A percentile compares a stretch with the other conserved stretches of the same genome.
phyloP scores from a whole-genome alignment of 2,113 vertebrate genomes.

The Lagenorhynchus albirostris region DNA sequence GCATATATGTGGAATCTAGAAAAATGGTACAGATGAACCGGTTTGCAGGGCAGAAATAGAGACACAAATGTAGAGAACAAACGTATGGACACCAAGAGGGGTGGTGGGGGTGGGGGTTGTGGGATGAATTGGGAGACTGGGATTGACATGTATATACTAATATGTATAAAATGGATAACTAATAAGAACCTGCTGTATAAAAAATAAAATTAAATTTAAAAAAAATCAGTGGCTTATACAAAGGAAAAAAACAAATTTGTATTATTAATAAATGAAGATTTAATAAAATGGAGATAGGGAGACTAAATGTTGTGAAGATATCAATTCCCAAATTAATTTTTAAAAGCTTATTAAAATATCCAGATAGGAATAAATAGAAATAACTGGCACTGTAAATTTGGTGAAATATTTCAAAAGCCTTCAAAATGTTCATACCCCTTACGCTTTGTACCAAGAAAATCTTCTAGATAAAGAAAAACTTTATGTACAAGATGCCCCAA shows the following conservation, averaged over 20 bases:
- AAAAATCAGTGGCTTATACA: not conserved
- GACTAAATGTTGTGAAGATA: not conserved
- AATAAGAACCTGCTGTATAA: no score
- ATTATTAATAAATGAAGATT: not conserved
- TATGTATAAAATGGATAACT: no score
- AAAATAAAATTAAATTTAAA: no score
- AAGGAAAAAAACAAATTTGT: not conserved
- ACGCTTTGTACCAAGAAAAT: not conserved
- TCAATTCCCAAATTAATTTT: constrained; percentile 14
- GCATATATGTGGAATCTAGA: no score
- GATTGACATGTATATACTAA: no score
- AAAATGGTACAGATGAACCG: no score
- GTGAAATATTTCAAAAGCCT: constrained; percentile 19
- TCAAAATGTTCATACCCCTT: not conserved
- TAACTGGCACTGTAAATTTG: not conserved
- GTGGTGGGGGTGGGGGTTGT: no score
- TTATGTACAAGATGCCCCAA: not conserved
- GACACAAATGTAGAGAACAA: no score
- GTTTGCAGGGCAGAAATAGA: no score
- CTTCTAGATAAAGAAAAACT: not conserved
- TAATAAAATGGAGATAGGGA: not conserved
- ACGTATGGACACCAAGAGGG: no score
- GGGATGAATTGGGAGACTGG: no score
- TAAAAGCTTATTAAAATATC: not conserved
- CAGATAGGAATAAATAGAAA: not conserved